These are phyloP conservation scores for Agapostemon virescens DNA, from an alignment of 2,888 invertebrate genomes.

Conservation along the genomic window DNA sequence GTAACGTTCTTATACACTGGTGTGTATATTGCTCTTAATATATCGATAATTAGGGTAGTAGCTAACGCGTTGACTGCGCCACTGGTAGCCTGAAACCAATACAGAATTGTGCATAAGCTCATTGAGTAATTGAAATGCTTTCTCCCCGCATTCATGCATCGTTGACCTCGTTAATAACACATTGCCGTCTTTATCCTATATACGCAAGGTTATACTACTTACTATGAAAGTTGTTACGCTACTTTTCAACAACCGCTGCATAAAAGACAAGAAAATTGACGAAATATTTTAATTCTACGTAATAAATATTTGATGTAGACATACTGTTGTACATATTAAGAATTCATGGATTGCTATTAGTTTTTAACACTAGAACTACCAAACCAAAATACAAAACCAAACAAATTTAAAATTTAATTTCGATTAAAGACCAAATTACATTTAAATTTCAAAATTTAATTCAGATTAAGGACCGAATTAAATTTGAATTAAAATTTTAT, in stretches of 20 bases:
- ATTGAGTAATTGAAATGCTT: not conserved
- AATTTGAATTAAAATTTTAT: no score
- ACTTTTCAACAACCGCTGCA: not conserved
- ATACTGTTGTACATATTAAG: not conserved
- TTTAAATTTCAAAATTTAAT: no score
- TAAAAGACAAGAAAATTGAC: not conserved
- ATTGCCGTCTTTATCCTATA: not conserved
- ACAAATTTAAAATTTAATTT: no score
- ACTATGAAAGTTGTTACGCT: no score
- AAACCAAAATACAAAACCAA: no score
- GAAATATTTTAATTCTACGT: not conserved
- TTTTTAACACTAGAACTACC: no score
- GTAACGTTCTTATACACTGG: conserved; percentile 97
- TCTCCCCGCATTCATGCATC: not conserved
- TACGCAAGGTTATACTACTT: no score
- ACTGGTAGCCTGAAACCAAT: not conserved
- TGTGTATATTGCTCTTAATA: conserved; percentile 79
- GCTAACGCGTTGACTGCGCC: not conserved
- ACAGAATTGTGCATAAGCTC: not conserved
- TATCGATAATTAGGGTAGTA: not conserved
- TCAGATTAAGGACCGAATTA: no score
- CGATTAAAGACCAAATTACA: no score
- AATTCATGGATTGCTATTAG: no score
- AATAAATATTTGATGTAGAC: not conserved
- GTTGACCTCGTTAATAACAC: not conserved